These are phyloP conservation scores for Rhagoletis zephyria DNA, from an alignment of 1,140 invertebrate genomes.

Conservation along the genomic window DNA sequence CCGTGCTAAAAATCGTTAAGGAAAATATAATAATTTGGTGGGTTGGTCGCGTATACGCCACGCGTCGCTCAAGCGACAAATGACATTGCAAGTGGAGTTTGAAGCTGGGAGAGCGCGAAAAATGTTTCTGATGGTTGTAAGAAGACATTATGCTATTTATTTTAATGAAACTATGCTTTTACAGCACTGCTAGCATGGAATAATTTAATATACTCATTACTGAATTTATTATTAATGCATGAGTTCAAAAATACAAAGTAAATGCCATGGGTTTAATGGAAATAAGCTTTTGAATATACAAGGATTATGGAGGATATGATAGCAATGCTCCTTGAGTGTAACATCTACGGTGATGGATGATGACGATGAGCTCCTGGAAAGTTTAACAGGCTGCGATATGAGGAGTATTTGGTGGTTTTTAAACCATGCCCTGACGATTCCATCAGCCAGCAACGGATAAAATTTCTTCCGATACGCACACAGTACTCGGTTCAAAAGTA, in stretches of 20 bases:
- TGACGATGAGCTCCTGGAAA: too few species aligned
- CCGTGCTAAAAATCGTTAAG: not conserved
- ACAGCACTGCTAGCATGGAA: not conserved
- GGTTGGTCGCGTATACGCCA: conserved; percentile 30
- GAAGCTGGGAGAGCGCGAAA: not conserved
- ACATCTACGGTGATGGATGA: too few species aligned
- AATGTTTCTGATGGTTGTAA: not conserved
- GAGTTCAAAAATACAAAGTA: not conserved
- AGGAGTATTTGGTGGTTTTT: too few species aligned
- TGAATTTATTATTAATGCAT: not conserved
- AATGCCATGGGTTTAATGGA: too few species aligned
- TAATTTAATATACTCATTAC: not conserved
- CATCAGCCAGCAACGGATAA: too few species aligned
- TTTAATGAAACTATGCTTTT: not conserved
- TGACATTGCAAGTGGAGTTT: not conserved
- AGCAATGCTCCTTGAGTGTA: too few species aligned
- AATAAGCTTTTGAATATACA: too few species aligned
- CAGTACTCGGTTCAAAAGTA: too few species aligned
- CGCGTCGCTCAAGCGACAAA: not conserved
- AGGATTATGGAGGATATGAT: too few species aligned
- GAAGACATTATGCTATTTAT: not conserved
- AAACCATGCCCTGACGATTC: too few species aligned
- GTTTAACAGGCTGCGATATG: too few species aligned
- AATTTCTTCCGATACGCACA: too few species aligned
- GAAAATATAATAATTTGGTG: conserved; percentile 21